Percentiles rank a stretch among this genome's conserved stretches.
phyloP scores from a whole-genome alignment of 2,797 vertebrate species.

The Trichosurus vulpecula region DNA sequence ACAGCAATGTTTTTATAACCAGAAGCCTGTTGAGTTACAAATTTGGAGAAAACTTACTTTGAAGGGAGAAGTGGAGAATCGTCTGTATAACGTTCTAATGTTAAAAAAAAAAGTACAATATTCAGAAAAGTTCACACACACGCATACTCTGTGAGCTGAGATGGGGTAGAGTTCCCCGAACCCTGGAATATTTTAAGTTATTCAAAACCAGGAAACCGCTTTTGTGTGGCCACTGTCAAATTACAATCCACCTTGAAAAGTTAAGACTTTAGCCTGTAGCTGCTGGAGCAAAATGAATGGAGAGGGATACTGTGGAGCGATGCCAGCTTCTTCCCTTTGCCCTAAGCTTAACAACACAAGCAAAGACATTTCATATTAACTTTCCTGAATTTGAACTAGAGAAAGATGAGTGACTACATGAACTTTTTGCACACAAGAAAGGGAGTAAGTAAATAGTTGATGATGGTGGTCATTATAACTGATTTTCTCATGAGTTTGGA shows the following conservation, averaged over 20 bases:
- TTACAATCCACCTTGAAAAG: background rate
- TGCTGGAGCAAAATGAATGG: background rate
- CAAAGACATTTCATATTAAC: background rate
- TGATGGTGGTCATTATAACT: background rate
- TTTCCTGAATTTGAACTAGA: constrained; percentile 11
- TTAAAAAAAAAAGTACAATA: background rate
- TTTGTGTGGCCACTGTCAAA: constrained; percentile 2
- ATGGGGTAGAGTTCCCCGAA: background rate
- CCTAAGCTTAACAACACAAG: background rate
- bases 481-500: constrained; percentile 20
- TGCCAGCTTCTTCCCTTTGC: background rate
- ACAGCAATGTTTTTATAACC: fast-evolving
- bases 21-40: background rate
- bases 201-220: background rate
- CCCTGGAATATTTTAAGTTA: background rate
- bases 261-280: constrained; percentile 11
- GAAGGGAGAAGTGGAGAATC: background rate
- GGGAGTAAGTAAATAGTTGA: constrained; percentile 20
- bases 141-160: background rate
- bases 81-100: constrained; percentile 8
- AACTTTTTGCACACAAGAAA: background rate
- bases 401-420: background rate
- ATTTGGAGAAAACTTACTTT: constrained; percentile 19
- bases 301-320: background rate
- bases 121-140: constrained; percentile 1